Base-by-base conservation (phyloP, 2,797 vertebrate species). In the Merluccius polli region DNA sequence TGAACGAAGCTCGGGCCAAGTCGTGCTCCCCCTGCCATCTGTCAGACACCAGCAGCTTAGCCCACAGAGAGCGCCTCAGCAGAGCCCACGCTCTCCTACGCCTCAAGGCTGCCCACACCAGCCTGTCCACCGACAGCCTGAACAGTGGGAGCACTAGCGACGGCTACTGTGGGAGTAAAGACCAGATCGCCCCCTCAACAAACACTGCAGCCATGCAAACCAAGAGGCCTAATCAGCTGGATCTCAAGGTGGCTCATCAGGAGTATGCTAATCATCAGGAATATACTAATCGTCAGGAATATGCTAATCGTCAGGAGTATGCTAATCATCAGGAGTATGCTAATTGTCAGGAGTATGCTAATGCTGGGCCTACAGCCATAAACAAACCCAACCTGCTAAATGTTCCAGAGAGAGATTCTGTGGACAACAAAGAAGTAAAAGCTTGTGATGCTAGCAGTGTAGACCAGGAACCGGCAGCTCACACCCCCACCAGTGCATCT, bases 111-210 rank as follows among this genome's bases (percentile, higher is more conserved):
- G 92, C 95, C 36, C 94, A 95, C 24, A 94, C 95, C 32, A 98
- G 95, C 87, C 92, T 98, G 44, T 98, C 97, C 78, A 98, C 96
- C 0, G 97, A 99, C 90, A 99, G 97, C 82, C 93, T 99, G 12
- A 97, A 99, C 87, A 98, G 97, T 4, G 93, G 95, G 75, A 99
- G 96, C 91, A 96, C 95, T 77, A 97, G 96, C 0, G 97, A 98
- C 0, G 96, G 96, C 5, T 98, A 96, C 88, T 96, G 95, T 48
- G 93, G 93, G 33, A 94, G 95, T 72, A 96, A 94, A 78, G 97
- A 97, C 68, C 96, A 95, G 87, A 89, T 96, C 75, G 90, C 82
- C 75, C 92, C 94, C n/a, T 92, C 91, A 73, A 88, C 92, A 15
- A 93, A 90, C 80, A 89, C 94, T 0, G 70, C 88, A 1, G 87